These are phyloP conservation scores for Parauchenoglanis ngamensis DNA, from an alignment of 2,797 vertebrate genomes.

Conservation along the genomic window DNA sequence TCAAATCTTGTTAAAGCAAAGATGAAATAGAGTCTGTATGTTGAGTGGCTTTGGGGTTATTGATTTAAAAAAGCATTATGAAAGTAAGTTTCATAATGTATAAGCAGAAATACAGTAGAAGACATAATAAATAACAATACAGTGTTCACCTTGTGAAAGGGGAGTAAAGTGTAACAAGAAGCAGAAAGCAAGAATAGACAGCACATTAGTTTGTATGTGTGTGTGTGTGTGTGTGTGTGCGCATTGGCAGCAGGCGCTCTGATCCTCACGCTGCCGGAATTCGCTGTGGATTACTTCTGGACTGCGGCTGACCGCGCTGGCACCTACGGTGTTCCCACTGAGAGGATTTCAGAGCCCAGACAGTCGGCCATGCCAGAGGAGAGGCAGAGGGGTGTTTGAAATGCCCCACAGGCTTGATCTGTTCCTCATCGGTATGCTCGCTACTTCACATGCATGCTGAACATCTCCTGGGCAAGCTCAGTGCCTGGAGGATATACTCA, in stretches of 20 bases:
- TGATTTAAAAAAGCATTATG: background rate
- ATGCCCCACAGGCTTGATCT: slow-evolving; percentile 45
- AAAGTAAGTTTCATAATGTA: background rate
- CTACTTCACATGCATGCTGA: slow-evolving; percentile 37
- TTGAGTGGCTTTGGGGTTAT: background rate
- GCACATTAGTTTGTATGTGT: background rate
- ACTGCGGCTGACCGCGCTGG: slow-evolving; percentile 74
- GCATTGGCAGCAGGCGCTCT: slow-evolving; percentile 53
- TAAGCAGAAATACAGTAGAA: background rate
- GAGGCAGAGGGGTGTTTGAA: slow-evolving; percentile 41
- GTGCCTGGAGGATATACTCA: slow-evolving; percentile 12
- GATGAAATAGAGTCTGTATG: background rate
- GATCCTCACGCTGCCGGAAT: slow-evolving; percentile 81
- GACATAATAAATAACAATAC: background rate
- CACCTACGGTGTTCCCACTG: slow-evolving; percentile 41
- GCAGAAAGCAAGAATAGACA: background rate
- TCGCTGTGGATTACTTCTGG: slow-evolving; percentile 80
- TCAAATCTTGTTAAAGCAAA: background rate
- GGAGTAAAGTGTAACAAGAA: background rate
- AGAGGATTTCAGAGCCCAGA: slow-evolving; percentile 52
- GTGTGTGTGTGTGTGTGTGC: background rate
- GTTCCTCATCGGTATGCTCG: slow-evolving; percentile 22
- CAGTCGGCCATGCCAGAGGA: slow-evolving; percentile 41
- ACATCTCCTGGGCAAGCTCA: slow-evolving; percentile 22
- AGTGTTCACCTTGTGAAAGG: background rate